These are phyloP conservation scores for Artibeus jamaicensis DNA, from an alignment of 2,797 vertebrate species.

Conservation along the genomic window DNA sequence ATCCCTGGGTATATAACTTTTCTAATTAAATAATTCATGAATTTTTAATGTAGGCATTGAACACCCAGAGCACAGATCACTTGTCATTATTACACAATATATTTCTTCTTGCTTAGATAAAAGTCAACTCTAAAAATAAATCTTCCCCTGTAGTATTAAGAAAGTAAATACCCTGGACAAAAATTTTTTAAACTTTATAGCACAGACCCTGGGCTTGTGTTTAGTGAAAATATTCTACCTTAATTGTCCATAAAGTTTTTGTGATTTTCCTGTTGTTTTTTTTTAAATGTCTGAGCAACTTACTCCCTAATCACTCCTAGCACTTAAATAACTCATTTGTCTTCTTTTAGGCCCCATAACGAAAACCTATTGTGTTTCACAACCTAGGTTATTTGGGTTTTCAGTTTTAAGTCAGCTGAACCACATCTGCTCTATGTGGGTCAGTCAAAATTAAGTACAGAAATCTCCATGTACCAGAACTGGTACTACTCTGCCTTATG, in stretches of 20 bases:
- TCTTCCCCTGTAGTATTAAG: neutral
- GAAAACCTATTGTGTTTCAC: neutral
- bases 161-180: slow-evolving; percentile 4
- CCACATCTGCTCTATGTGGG: slow-evolving; percentile 68
- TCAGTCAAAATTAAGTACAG: slow-evolving; percentile 76
- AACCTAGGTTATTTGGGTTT: slow-evolving; percentile 26
- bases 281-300: neutral
- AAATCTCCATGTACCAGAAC: slow-evolving; percentile 52
- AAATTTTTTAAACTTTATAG: neutral
- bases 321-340: neutral
- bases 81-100: slow-evolving; percentile 47
- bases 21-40: slow-evolving; percentile 54
- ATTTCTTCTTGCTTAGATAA: slow-evolving; percentile 53
- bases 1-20: slow-evolving; percentile 1
- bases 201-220: neutral
- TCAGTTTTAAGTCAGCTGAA: slow-evolving; percentile 57
- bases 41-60: neutral
- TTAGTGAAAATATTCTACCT: slow-evolving; percentile 12
- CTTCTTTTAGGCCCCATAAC: neutral
- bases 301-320: neutral
- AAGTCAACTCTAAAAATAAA: slow-evolving; percentile 51
- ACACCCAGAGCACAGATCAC: slow-evolving; percentile 5
- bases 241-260: neutral
- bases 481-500: slow-evolving; percentile 46
- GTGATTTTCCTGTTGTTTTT: slow-evolving; percentile 6